Base-by-base conservation (phyloP, 2,888 invertebrate species). In the Alviniconcha strummeri region DNA sequence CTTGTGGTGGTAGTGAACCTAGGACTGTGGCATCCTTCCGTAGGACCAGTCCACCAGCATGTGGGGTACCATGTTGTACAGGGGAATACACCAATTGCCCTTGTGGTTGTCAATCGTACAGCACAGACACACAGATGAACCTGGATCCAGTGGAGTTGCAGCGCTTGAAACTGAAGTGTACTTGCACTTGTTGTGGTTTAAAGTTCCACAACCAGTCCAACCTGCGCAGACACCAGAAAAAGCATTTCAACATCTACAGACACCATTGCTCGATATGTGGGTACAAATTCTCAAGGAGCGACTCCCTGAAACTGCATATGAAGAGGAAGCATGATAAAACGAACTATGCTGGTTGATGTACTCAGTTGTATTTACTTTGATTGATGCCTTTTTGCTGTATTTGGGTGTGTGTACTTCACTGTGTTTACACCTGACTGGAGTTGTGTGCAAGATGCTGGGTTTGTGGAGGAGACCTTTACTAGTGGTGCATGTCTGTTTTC, bases 301-400 rank as follows among this genome's bases (percentile, higher is more conserved):
- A 86, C 74, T 84, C 85, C 17, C 79, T 86, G 17, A 80, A 83
- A 54, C 82, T 84, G 57, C 86, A 86, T 82, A 77, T 86, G 85
- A 82, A 85, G 52, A 83, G 85, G 55, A 85, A 86, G 36, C 86
- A 86, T 64, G 36, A 36, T 3, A 36, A 36, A 36, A 36, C 3
- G 36, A 36, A 36, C 36, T 36, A 36, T 36, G 36, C 36, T 36
- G 36, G 36, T 36, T 36, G 36, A 36, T 36, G 36, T 36, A 36
- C 36, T 36, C 36, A 1, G 36, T 3, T 36, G 36, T 36, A 36
- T 36, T 36, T 36, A 36, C 36, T 36, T 36, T 36, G 36, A 36
- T 36, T 3, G 36, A 36, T 36, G 36, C 36, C 36, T 36, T 36
- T 36, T 36, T 36, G 57, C 57, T 57, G 4, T 19, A 19, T 6